Evolutionary conservation across 92 coral and sea anemone species (phyloP).

Genomic region (Heteractis magnifica): DNA sequence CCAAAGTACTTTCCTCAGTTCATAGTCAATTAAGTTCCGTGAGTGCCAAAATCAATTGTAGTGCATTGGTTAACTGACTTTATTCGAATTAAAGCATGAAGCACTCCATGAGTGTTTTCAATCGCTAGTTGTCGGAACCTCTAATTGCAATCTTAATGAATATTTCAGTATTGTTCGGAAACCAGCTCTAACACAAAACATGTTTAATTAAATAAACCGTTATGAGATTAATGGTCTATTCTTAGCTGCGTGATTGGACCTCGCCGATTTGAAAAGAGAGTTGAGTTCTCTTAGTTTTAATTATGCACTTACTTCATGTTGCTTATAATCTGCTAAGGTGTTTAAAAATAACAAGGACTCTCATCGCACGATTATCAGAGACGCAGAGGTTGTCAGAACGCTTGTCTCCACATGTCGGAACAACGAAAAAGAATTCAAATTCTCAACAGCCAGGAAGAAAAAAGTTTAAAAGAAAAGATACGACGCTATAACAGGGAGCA

Average conservation of each 20-base stretch:
- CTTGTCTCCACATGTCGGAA: conserved; percentile 1
- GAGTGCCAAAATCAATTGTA: no score
- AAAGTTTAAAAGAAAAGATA: conserved; percentile 19
- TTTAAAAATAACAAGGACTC: neutral
- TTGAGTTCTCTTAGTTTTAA: neutral
- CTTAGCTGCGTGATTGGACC: neutral
- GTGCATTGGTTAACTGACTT: no score
- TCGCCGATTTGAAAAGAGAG: conserved; percentile 2
- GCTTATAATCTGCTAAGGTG: neutral
- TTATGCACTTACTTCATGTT: no score
- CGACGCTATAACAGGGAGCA: conserved; percentile 13
- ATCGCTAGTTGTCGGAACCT: neutral
- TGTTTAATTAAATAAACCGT: neutral
- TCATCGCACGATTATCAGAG: neutral
- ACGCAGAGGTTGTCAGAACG: neutral
- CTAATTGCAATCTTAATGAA: neutral
- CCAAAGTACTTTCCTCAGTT: no score
- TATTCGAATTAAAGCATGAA: no score
- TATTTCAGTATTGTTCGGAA: neutral
- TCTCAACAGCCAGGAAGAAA: conserved; percentile 24
- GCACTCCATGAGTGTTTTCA: no score
- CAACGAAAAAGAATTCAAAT: conserved; percentile 24
- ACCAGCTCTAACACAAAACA: neutral
- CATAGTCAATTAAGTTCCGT: no score
- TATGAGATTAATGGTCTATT: neutral